phyloP scores from a whole-genome alignment of 2,888 invertebrate genomes.

The Philhelius pedissequus region DNA sequence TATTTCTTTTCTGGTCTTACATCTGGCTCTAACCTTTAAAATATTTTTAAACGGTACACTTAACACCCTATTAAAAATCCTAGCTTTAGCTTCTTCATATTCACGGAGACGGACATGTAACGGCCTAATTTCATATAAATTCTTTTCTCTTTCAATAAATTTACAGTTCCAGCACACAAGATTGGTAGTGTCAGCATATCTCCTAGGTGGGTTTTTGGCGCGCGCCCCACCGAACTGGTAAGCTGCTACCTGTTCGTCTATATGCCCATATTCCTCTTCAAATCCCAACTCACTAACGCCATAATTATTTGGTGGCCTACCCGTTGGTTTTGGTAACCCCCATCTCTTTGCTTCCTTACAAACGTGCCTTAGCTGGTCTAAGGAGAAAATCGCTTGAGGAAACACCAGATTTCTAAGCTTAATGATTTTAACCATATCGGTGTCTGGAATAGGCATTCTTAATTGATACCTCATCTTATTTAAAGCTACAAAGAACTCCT shows the following conservation, averaged over 20 bases:
- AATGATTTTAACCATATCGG: neutral
- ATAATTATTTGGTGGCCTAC: too few relatives aligned
- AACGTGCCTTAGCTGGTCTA: neutral
- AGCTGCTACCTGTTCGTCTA: neutral
- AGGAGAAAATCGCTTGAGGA: neutral
- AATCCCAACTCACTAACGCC: neutral
- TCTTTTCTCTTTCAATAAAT: neutral
- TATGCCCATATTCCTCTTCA: neutral
- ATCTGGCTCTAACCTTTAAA: neutral
- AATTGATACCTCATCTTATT: neutral
- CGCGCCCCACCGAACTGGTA: too few relatives aligned
- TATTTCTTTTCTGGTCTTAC: neutral
- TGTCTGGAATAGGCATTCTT: neutral
- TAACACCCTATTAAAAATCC: neutral
- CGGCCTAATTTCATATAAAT: neutral
- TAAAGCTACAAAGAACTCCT: neutral
- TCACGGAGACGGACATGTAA: neutral
- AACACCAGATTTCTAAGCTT: neutral
- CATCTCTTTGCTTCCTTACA: neutral
- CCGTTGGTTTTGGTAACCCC: neutral
- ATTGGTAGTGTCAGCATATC: neutral
- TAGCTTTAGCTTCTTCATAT: neutral
- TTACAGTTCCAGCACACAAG: neutral
- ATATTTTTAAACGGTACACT: neutral
- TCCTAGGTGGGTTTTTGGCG: neutral